Evolutionary conservation across 2,797 vertebrate genomes (phyloP).

Genomic region (Acanthurus tractus): DNA sequence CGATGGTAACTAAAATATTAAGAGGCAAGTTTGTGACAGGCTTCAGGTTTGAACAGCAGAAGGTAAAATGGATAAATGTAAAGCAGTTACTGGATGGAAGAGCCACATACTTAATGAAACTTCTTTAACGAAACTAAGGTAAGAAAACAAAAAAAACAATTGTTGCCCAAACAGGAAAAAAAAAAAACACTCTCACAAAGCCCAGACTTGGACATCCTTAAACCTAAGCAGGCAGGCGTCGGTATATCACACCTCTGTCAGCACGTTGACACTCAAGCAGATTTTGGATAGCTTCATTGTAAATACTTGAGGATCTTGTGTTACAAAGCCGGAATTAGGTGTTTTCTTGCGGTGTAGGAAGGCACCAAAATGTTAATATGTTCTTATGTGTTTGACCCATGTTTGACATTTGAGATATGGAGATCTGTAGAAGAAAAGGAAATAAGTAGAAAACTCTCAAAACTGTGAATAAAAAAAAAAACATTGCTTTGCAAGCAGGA

Average conservation of each 20-base stretch:
- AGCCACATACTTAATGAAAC: background rate
- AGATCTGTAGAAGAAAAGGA: too few species aligned
- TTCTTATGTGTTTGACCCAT: background rate
- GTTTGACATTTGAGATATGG: background rate
- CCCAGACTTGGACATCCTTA: too few species aligned
- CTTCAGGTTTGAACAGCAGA: background rate
- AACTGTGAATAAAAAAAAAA: background rate
- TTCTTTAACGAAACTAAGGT: background rate
- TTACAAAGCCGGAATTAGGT: slow-evolving; percentile 33
- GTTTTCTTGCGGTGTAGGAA: slow-evolving; percentile 28
- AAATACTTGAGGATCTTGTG: slow-evolving; percentile 50
- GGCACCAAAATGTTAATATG: slow-evolving; percentile 17
- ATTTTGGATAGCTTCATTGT: slow-evolving; percentile 25
- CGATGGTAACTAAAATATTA: background rate
- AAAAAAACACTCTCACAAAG: too few species aligned
- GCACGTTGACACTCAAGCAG: slow-evolving; percentile 14
- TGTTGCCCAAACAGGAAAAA: too few species aligned
- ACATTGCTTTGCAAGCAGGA: background rate
- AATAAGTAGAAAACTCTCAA: background rate
- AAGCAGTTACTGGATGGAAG: slow-evolving; percentile 10
- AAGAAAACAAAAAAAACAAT: background rate
- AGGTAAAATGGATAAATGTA: background rate
- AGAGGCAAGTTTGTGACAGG: background rate
- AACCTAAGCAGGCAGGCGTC: background rate
- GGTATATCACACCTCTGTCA: slow-evolving; percentile 13